Percentiles rank a stretch among this genome's conserved stretches.
phyloP scores from a whole-genome alignment of 2,888 invertebrate species.

The Ectropis crepuscularia region DNA sequence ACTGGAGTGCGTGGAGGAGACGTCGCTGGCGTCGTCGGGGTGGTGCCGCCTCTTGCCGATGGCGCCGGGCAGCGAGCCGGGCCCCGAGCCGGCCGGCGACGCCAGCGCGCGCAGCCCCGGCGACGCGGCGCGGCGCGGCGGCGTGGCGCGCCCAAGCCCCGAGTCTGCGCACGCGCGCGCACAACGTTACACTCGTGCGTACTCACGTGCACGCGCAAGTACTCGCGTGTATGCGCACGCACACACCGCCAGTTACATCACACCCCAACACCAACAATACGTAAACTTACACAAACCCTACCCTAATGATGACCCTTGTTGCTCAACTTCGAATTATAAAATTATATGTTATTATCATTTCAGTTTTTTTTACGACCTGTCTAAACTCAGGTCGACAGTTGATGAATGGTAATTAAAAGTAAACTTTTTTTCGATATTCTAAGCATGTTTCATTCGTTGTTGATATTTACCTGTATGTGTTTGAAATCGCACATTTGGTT shows the following conservation, averaged over 20 bases:
- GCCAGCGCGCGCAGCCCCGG: conserved; percentile 93
- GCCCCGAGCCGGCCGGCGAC: conserved; percentile 89
- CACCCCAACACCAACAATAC: neutral
- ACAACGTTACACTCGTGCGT: conserved; percentile 23
- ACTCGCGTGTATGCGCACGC: neutral
- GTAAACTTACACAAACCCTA: too few species aligned
- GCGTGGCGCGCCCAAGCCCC: conserved; percentile 94
- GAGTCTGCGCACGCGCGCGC: conserved; percentile 86
- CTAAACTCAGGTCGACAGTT: too few species aligned
- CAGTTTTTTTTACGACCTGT: too few species aligned
- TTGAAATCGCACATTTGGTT: too few species aligned
- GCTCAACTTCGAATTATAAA: too few species aligned
- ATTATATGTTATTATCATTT: too few species aligned
- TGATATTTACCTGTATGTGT: too few species aligned
- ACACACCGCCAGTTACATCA: neutral
- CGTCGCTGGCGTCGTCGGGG: conserved; percentile 94
- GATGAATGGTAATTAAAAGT: too few species aligned
- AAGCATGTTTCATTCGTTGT: too few species aligned
- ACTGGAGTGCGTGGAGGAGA: conserved; percentile 92
- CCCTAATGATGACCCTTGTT: too few species aligned
- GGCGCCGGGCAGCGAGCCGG: conserved; percentile 93
- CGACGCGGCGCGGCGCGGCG: conserved; percentile 93
- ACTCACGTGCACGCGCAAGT: neutral
- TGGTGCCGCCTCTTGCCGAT: conserved; percentile 90
- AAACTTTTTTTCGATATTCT: too few species aligned